Conservation (phyloP, 2,113 vertebrate genomes). For the Siphamia tubifer region DNA sequence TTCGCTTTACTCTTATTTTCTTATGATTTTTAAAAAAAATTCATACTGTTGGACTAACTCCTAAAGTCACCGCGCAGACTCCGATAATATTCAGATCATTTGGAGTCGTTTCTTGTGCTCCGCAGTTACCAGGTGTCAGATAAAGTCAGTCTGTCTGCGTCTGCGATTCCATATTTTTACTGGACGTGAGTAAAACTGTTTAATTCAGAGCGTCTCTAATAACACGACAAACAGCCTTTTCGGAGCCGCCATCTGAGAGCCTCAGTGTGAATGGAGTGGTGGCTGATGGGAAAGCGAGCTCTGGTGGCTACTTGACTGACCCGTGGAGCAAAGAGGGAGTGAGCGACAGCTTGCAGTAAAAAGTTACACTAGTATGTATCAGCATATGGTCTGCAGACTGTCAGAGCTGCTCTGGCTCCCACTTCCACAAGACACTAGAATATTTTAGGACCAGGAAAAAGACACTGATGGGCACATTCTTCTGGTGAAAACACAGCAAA, state of each 20-base stretch:
- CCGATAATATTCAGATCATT: too few species aligned
- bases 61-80: too few species aligned
- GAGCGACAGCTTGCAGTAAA: conserved; percentile 61
- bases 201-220: too few species aligned
- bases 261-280: conserved; percentile 38
- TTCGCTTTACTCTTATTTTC: too few species aligned
- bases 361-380: conserved; percentile 45
- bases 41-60: too few species aligned
- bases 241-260: neutral
- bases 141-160: too few species aligned
- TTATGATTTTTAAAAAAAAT: too few species aligned
- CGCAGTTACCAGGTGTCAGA: too few species aligned
- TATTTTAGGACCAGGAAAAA: conserved; percentile 14
- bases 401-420: conserved; percentile 25
- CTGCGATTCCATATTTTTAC: too few species aligned
- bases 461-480: neutral
- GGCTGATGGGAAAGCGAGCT: conserved; percentile 43
- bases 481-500: neutral
- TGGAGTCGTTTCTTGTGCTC: too few species aligned
- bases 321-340: conserved; percentile 31
- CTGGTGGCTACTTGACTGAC: conserved; percentile 43
- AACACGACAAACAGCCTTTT: too few species aligned
- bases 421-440: conserved; percentile 11
- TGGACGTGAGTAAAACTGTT: too few species aligned
- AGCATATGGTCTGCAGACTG: conserved; percentile 56